Evolutionary conservation across 2,888 invertebrate genomes (phyloP).

Genomic region (Baccha elongata): DNA sequence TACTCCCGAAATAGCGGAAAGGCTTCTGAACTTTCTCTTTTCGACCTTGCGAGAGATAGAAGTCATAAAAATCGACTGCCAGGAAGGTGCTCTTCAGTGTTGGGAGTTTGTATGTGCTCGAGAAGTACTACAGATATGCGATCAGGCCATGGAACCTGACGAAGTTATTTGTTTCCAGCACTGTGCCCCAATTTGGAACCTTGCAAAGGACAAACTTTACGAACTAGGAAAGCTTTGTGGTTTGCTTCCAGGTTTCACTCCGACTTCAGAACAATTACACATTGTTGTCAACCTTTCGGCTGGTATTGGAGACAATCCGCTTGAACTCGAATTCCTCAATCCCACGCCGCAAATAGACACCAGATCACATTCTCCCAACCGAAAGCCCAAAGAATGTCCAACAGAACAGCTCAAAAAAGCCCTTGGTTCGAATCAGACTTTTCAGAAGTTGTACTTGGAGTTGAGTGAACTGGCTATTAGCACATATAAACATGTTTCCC

Average conservation of each 20-base stretch:
- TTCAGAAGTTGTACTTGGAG: conserved; percentile 95
- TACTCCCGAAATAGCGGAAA: conserved; percentile 89
- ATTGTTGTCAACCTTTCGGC: conserved; percentile 94
- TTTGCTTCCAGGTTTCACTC: conserved; percentile 91
- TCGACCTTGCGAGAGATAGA: conserved; percentile 93
- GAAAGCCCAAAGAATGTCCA: conserved; percentile 83
- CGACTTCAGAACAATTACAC: conserved; percentile 94
- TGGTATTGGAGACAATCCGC: conserved; percentile 92
- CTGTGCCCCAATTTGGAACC: conserved; percentile 93
- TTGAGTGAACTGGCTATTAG: conserved; percentile 97
- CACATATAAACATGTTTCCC: conserved; percentile 96
- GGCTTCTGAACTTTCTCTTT: conserved; percentile 94
- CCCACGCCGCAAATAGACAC: conserved; percentile 79
- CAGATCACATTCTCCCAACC: conserved; percentile 83
- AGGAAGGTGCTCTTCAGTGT: conserved; percentile 93
- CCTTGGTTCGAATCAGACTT: conserved; percentile 93
- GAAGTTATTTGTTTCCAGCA: conserved; percentile 90
- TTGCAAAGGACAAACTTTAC: conserved; percentile 90
- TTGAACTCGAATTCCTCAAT: conserved; percentile 81
- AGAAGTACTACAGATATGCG: conserved; percentile 93
- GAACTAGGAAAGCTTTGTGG: conserved; percentile 95
- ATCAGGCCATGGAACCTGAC: conserved; percentile 86
- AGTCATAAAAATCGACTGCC: conserved; percentile 90
- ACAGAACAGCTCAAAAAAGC: conserved; percentile 95
- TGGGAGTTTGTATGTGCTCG: conserved; percentile 97